phyloP scores from a whole-genome alignment of 1,140 invertebrate species.

The Brachionus paranguensis region DNA sequence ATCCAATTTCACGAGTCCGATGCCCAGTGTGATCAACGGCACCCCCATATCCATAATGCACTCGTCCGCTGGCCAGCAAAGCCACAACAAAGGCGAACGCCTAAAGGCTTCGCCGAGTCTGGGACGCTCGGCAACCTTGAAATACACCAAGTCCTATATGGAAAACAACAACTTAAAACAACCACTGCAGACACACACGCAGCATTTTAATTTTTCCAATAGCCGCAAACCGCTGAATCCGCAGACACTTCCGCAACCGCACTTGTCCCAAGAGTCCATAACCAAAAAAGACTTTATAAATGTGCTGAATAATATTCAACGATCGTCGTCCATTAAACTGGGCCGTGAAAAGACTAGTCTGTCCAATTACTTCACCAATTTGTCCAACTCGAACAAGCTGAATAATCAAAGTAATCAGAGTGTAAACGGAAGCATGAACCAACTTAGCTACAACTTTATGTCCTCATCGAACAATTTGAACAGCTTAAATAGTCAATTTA shows the following conservation, averaged over 20 bases:
- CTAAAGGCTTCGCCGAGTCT: background rate
- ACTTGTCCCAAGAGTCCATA: conserved; percentile 3
- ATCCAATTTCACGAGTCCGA: background rate
- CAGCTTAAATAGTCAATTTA: conserved; percentile 7
- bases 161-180: conserved; percentile 21
- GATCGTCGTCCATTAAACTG: conserved; percentile 9
- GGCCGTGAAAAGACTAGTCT: conserved; percentile 38
- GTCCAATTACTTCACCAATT: conserved; percentile 12
- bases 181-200: background rate
- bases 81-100: background rate
- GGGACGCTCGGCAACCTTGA: conserved; percentile 2
- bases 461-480: conserved; percentile 26
- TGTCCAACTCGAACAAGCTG: background rate
- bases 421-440: conserved; percentile 8
- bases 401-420: background rate
- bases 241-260: background rate
- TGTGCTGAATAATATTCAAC: background rate
- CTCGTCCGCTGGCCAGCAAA: background rate
- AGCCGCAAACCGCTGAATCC: background rate
- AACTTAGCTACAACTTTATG: background rate
- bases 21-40: conserved; percentile 12
- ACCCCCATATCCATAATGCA: background rate
- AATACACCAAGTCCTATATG: conserved; percentile 17
- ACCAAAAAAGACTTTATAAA: conserved; percentile 26
- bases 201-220: conserved; percentile 18